phyloP scores from a whole-genome alignment of 1,140 invertebrate genomes.

The Drosophila guanche region DNA sequence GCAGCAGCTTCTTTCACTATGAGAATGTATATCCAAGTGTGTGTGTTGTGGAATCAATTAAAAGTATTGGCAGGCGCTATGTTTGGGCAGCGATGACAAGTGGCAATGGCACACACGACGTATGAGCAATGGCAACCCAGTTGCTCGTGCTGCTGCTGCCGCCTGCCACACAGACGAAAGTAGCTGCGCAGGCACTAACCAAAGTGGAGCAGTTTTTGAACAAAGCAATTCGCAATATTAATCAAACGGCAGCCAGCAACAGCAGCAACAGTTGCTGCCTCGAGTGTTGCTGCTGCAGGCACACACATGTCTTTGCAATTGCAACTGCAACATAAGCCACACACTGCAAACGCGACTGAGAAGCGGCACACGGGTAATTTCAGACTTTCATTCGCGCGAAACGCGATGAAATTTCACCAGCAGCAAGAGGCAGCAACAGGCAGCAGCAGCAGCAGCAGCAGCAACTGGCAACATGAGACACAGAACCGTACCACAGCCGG shows the following conservation, averaged over 20 bases:
- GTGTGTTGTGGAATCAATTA: slow-evolving; percentile 72
- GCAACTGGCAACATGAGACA: slow-evolving; percentile 27
- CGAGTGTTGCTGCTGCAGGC: slow-evolving; percentile 19
- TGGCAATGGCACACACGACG: slow-evolving; percentile 43
- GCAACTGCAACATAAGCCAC: slow-evolving; percentile 23
- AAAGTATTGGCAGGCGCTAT: slow-evolving; percentile 73
- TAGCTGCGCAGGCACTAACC: no score
- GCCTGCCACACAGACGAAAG: slow-evolving; percentile 9
- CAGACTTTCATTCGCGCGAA: slow-evolving; percentile 82
- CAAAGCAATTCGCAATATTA: slow-evolving; percentile 82
- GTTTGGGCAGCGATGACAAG: slow-evolving; percentile 77
- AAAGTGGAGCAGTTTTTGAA: slow-evolving; percentile 82
- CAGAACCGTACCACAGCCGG: slow-evolving; percentile 55
- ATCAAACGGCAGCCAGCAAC: slow-evolving; percentile 60
- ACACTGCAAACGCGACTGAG: slow-evolving; percentile 29
- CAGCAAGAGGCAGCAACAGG: slow-evolving; percentile 14
- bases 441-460: slow-evolving; percentile 9
- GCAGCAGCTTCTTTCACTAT: slow-evolving; percentile 78
- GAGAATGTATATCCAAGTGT: slow-evolving; percentile 26
- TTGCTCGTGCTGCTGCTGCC: slow-evolving; percentile 63
- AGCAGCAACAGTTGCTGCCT: neutral
- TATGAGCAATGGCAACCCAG: slow-evolving; percentile 66
- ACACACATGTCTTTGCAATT: slow-evolving; percentile 34
- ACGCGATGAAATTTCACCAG: slow-evolving; percentile 82
- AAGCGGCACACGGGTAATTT: slow-evolving; percentile 79